Evolutionary conservation across 2,797 vertebrate species (phyloP).

Genomic region (Diceros bicornis): DNA sequence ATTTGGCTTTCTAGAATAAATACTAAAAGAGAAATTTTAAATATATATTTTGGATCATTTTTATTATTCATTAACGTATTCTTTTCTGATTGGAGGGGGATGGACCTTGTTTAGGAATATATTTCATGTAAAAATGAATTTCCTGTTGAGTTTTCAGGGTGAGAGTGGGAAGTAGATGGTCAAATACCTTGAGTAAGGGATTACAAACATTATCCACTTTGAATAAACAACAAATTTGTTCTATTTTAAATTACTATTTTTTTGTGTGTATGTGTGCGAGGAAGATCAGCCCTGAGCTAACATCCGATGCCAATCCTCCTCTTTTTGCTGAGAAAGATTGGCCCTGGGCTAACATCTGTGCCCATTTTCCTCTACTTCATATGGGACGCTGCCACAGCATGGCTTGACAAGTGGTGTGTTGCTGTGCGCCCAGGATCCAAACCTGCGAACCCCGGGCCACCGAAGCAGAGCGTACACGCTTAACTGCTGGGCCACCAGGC

Average conservation of each 20-base stretch:
- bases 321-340: too few relatives aligned
- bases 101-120: background rate
- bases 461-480: too few relatives aligned
- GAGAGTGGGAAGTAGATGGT: background rate
- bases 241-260: slow-evolving; percentile 60
- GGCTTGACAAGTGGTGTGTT: too few relatives aligned
- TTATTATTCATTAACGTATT: slow-evolving; percentile 46
- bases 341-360: too few relatives aligned
- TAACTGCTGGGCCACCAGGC: too few relatives aligned
- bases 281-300: too few relatives aligned
- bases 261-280: background rate
- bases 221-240: slow-evolving; percentile 51
- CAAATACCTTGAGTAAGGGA: background rate
- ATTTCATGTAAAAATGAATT: background rate
- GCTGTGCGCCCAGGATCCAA: too few relatives aligned
- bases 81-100: background rate
- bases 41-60: background rate
- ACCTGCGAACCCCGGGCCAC: too few relatives aligned
- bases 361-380: too few relatives aligned
- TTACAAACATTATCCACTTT: slow-evolving; percentile 52
- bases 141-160: background rate
- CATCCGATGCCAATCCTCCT: too few relatives aligned
- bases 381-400: too few relatives aligned
- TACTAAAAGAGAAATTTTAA: slow-evolving; percentile 43
- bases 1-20: slow-evolving; percentile 57